Base-by-base conservation (phyloP, 2,888 invertebrate genomes). In the Drosophila siamana region DNA sequence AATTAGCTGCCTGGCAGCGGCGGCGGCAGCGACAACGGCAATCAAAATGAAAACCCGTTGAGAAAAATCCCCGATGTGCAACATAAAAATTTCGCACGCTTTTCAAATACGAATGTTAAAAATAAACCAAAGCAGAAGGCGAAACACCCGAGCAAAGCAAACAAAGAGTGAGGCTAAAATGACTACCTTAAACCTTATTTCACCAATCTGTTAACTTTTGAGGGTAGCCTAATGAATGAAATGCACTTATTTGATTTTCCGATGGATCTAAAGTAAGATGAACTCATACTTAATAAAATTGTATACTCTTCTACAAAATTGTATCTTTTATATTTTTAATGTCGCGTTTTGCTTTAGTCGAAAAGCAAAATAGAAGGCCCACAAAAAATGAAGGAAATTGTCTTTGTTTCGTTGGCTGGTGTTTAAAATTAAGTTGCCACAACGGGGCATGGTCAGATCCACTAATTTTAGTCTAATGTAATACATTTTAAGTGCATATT, bases 101-200 rank as follows among this genome's bases (percentile, higher is more conserved):
- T 56, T 56, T 54, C 43, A 66, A 72, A 57, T 62, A 26, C 28
- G 30, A 64, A 48, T 56, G 44, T 74, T 79, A 78, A 67, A 78
- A 78, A 77, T 78, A 78, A 69, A 69, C 63, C 54, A 44, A 73
- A 80, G 80, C 55, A 69, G 77, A 81, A 78, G 66, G 74, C 78
- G 75, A 78, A 78, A 55, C 52, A 40, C 6, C 36, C 38, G 70
- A 78, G 68, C 81, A 81, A 81, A 78, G 78, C 81, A 78, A 81
- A 46, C 44, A 13, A 19, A 26, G 7, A 44, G 2, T 26, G 13
- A 19, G 8, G 1, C n/a, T 2, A 19, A 19, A 19, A 19, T 19
- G 19, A 19, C 19, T 19, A 19, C 2, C 3, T 19, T 19, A 2
- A 2, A 19, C 19, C 19, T 3, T 19, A 19, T 3, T 19, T 19